These are phyloP conservation scores for Venustaconcha ellipsiformis DNA, from an alignment of 1,140 invertebrate species.

Conservation along the genomic window DNA sequence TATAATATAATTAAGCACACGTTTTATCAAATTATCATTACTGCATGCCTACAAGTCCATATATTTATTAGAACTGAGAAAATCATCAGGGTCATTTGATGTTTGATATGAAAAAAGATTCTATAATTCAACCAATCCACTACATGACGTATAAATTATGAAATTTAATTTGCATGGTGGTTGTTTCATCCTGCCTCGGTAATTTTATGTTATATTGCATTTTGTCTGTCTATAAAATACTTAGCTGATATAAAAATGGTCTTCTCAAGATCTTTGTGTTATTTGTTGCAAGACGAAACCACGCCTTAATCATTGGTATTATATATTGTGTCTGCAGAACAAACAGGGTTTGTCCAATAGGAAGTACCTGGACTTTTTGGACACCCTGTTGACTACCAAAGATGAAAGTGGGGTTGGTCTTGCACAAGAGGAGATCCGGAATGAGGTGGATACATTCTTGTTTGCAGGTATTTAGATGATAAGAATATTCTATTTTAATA, in stretches of 20 bases:
- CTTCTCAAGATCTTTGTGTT: neutral
- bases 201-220: no score
- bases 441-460: slow-evolving; percentile 41
- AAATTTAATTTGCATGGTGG: no score
- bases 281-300: neutral
- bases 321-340: neutral
- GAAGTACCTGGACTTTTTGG: slow-evolving; percentile 37
- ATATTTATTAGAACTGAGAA: no score
- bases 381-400: slow-evolving; percentile 25
- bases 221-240: neutral
- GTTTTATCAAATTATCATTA: no score
- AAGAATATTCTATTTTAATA: no score
- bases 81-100: no score
- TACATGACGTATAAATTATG: no score
- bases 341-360: neutral
- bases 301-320: neutral
- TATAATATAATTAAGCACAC: no score
- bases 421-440: slow-evolving; percentile 25
- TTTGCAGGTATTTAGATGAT: slow-evolving; percentile 48
- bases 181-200: no score
- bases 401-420: slow-evolving; percentile 33
- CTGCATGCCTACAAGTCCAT: no score
- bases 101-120: no score
- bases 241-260: neutral
- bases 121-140: no score